These are phyloP conservation scores for Hipposideros larvatus DNA, from an alignment of 2,797 vertebrate species.

Conservation along the genomic window DNA sequence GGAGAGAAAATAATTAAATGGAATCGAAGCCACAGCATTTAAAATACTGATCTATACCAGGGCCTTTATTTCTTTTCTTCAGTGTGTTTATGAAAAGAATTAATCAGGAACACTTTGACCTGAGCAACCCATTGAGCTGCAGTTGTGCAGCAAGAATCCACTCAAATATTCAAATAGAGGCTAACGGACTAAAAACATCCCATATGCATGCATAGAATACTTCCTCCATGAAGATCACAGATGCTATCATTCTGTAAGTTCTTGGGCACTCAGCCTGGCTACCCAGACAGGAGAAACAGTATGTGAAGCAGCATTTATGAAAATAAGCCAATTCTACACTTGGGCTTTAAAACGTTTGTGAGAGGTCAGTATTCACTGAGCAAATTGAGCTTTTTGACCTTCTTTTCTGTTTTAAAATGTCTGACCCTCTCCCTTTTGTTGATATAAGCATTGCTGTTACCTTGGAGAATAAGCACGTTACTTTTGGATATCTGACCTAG, in stretches of 20 bases:
- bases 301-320: constrained; percentile 32
- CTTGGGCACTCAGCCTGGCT: neutral
- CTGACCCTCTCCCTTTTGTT: constrained; percentile 45
- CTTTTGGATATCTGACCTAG: constrained; percentile 42
- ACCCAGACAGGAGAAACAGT: neutral
- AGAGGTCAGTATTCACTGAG: constrained; percentile 23
- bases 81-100: constrained; percentile 68
- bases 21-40: constrained; percentile 62
- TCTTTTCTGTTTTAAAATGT: constrained; percentile 76
- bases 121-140: constrained; percentile 63
- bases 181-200: constrained; percentile 18
- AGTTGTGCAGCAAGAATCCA: constrained; percentile 35
- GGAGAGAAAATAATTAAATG: constrained; percentile 82
- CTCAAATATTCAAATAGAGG: constrained; percentile 68
- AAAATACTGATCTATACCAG: constrained; percentile 51
- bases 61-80: neutral
- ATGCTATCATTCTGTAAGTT: neutral
- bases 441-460: constrained; percentile 56
- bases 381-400: constrained; percentile 43
- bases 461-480: constrained; percentile 61
- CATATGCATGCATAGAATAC: constrained; percentile 58
- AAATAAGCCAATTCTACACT: constrained; percentile 21
- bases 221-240: constrained; percentile 55
- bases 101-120: constrained; percentile 74
- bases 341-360: constrained; percentile 35